Base-by-base conservation (phyloP, 2,888 invertebrate species). In the Isotomurus palustris region DNA sequence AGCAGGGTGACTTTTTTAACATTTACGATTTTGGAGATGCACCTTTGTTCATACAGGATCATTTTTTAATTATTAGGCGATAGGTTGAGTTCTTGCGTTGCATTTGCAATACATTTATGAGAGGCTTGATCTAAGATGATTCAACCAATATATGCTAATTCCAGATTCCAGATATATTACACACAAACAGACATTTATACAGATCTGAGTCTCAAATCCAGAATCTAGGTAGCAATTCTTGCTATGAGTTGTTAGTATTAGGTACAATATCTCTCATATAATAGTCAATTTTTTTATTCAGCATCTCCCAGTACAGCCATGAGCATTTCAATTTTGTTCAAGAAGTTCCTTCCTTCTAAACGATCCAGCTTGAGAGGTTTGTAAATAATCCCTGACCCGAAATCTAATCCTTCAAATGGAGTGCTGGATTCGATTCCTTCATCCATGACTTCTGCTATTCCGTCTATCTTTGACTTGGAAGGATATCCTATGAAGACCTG, bases 301-400 rank as follows among this genome's bases (percentile, higher is more conserved):
- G 84, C 85, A 73, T 87, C 87, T 62, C 87, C 86, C 14, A 88
- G 78, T 71, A 87, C 87, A 55, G 94, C 94, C 93, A 95, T 93
- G 4, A 95, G 81, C 71, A 93, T 81, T 78, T 96, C 95, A 86
- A 95, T 91, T 80, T 95, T 95, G 73, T 92, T 93, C 5, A 94
- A 80, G 75, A 96, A 94, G 78, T 94, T 95, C 73, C 90, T 88
- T 50, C 96, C 95, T 75, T 95, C 94, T 84, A 96, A 88, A 76
- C 91, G 91, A 66, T 94, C 92, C 75, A 94, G 83, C 71, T 89
- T 83, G 19, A 90, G 88, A 8, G 66, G 38, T 51, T 62, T 67
- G 41, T 66, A 70, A n/a, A 52, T 57, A 57, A 75, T 74, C 58
- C 75, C 73, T 14, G 25, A 29, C 5, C 56, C 59, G 17, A 75